Percentiles rank a stretch among this genome's conserved stretches.
phyloP scores from a whole-genome alignment of 1,140 invertebrate genomes.

The Tetragnatha versicolor region DNA sequence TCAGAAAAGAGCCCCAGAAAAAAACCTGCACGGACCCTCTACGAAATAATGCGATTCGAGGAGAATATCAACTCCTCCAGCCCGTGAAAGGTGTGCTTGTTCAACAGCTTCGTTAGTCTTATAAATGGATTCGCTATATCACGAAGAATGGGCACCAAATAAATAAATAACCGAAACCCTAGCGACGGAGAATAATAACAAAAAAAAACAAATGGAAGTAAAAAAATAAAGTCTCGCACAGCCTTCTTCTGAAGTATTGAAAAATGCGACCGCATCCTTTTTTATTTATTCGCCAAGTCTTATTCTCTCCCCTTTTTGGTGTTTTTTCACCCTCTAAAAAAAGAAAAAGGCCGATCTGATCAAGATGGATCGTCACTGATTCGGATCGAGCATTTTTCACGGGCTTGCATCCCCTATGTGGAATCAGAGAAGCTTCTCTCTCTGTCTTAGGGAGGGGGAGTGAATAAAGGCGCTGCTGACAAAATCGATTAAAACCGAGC shows the following conservation, averaged over 20 bases:
- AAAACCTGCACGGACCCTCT: no score
- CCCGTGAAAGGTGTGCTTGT: no score
- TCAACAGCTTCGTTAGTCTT: constrained; percentile 34
- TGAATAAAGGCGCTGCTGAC: background rate
- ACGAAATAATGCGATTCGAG: no score
- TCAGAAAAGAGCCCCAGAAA: no score
- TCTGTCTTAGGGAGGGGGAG: background rate
- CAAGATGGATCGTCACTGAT: constrained; percentile 45
- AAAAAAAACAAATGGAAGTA: constrained; percentile 10
- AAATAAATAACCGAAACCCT: background rate
- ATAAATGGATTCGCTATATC: constrained; percentile 26
- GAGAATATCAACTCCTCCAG: no score
- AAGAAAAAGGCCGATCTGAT: constrained; percentile 41
- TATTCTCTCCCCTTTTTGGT: constrained; percentile 1
- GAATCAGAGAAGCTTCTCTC: constrained; percentile 26
- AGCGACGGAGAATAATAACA: background rate
- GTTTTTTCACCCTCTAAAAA: constrained; percentile 6
- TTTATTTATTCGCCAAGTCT: no score
- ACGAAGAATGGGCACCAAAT: constrained; percentile 13
- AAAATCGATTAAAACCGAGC: constrained; percentile 3
- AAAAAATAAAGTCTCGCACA: constrained; percentile 5
- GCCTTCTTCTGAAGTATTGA: constrained; percentile 37
- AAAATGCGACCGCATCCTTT: constrained; percentile 41
- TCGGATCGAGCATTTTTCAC: constrained; percentile 39
- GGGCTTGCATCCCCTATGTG: constrained; percentile 25